These are phyloP conservation scores for Pedetes capensis DNA, from an alignment of 2,113 vertebrate species.

Conservation along the genomic window DNA sequence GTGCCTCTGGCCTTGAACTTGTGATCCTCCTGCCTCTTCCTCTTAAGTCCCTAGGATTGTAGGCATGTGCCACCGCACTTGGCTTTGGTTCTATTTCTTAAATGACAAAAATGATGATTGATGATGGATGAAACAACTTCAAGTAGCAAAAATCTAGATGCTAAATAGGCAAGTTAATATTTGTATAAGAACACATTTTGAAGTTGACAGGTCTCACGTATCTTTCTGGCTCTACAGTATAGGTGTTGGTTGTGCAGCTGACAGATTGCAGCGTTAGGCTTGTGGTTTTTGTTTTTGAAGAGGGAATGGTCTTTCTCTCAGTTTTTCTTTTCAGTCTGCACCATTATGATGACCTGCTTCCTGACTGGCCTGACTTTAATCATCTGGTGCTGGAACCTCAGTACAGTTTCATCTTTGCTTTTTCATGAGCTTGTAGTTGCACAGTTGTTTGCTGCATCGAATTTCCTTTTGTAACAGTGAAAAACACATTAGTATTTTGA, in stretches of 20 bases:
- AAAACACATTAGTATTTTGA: conserved; percentile 58
- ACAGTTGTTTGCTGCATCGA: conserved; percentile 70
- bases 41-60: too few relatives aligned
- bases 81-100: conserved; percentile 53
- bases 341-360: conserved; percentile 78
- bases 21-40: too few relatives aligned
- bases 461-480: conserved; percentile 71
- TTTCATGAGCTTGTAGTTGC: conserved; percentile 75
- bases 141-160: not conserved
- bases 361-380: conserved; percentile 82
- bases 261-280: conserved; percentile 52
- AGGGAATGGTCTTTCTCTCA: conserved; percentile 72
- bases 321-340: conserved; percentile 79
- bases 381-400: conserved; percentile 73
- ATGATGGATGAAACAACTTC: not conserved
- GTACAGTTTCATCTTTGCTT: conserved; percentile 68
- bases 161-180: conserved; percentile 56
- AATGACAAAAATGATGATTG: conserved; percentile 32
- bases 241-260: not conserved
- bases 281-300: conserved; percentile 71
- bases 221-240: not conserved
- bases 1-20: too few relatives aligned
- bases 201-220: not conserved
- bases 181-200: conserved; percentile 18
- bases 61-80: too few relatives aligned